Conservation (phyloP, 2,113 vertebrate genomes). For the Hippocampus barbouri region DNA sequence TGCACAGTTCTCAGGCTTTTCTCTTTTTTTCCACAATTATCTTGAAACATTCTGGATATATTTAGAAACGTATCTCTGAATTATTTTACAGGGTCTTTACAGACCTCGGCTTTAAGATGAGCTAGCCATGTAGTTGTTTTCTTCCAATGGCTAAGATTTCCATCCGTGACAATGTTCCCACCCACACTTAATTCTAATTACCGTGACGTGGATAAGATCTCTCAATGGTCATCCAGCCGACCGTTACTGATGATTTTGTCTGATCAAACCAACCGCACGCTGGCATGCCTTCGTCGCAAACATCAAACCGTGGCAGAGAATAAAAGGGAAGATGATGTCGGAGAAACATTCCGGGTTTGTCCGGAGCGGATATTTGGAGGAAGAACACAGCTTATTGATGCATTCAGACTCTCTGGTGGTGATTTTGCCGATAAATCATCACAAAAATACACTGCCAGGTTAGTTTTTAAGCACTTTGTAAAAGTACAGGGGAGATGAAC, state of each 20-base stretch:
- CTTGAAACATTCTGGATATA: background rate
- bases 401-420: background rate
- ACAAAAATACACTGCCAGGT: background rate
- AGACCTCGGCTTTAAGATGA: background rate
- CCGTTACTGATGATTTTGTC: slow-evolving; percentile 7
- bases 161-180: slow-evolving; percentile 58
- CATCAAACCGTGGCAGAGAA: slow-evolving; percentile 36
- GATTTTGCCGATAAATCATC: background rate
- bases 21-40: background rate
- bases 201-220: slow-evolving; percentile 41
- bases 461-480: background rate
- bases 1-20: background rate
- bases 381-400: background rate
- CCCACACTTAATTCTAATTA: slow-evolving; percentile 39
- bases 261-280: slow-evolving; percentile 23
- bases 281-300: slow-evolving; percentile 38
- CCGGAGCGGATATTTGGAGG: background rate
- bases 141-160: slow-evolving; percentile 39
- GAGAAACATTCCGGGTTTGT: background rate
- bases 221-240: slow-evolving; percentile 30
- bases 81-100: background rate
- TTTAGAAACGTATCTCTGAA: background rate
- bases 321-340: slow-evolving; percentile 35
- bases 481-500: background rate
- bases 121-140: slow-evolving; percentile 34